Percentiles rank a stretch among this genome's conserved stretches.
phyloP scores from a whole-genome alignment of 2,888 invertebrate species.

The Sesamia inferens region DNA sequence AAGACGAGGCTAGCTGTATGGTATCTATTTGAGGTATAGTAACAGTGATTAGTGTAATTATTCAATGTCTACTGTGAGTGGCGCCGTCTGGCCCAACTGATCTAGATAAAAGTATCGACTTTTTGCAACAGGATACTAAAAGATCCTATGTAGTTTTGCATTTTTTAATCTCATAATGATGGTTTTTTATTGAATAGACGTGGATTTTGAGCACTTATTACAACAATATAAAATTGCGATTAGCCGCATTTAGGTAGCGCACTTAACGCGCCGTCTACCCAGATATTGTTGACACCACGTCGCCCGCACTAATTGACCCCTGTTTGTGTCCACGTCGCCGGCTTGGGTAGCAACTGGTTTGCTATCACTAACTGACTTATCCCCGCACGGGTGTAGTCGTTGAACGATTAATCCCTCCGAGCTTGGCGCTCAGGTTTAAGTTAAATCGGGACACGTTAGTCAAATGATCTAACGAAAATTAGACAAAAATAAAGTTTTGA shows the following conservation, averaged over 20 bases:
- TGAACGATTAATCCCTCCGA: no score
- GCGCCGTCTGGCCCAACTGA: no score
- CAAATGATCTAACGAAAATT: not conserved
- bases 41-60: no score
- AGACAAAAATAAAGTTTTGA: not conserved
- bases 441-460: not conserved
- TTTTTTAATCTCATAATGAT: no score
- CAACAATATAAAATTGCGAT: not conserved
- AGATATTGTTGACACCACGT: constrained; percentile 35
- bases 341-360: constrained; percentile 33
- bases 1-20: no score
- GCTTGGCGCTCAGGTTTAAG: not conserved
- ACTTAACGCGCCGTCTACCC: constrained; percentile 10
- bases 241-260: constrained; percentile 2
- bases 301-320: constrained; percentile 54
- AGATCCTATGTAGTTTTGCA: no score
- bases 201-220: no score
- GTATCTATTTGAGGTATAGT: no score
- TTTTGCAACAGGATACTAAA: no score
- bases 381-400: constrained; percentile 20
- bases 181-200: no score
- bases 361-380: constrained; percentile 55
- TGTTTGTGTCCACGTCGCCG: constrained; percentile 54
- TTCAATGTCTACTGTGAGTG: no score
- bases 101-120: no score